Percentiles rank a stretch among this genome's conserved stretches.
These are phyloP conservation scores for Plagodis dolabraria DNA, from an alignment of 2,888 invertebrate genomes.

Conservation along the genomic window DNA sequence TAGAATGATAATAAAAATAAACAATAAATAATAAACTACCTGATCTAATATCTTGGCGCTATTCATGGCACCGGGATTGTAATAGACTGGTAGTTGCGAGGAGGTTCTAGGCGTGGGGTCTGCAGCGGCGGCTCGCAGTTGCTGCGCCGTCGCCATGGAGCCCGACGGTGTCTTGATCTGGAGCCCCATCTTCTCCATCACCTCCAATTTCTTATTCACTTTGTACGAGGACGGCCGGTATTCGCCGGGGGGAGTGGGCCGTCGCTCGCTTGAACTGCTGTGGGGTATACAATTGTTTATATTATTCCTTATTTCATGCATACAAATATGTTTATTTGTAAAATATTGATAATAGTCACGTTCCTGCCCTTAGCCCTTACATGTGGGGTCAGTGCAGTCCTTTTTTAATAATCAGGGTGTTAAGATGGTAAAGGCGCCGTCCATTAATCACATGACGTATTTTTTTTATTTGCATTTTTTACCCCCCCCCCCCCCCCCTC, in stretches of 20 bases:
- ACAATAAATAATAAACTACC: too few species aligned
- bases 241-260: conserved; percentile 59
- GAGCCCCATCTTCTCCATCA: conserved; percentile 83
- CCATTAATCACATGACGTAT: too few species aligned
- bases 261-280: conserved; percentile 52
- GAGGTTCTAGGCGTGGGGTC: conserved; percentile 57
- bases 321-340: too few species aligned
- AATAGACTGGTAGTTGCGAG: conserved; percentile 86
- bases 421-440: too few species aligned
- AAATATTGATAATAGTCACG: too few species aligned
- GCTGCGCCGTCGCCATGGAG: conserved; percentile 83
- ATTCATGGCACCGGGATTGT: conserved; percentile 90
- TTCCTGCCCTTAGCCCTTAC: too few species aligned
- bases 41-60: conserved; percentile 93
- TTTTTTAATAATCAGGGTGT: too few species aligned
- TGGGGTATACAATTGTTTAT: not conserved
- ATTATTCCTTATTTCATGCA: too few species aligned
- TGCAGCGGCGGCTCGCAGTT: conserved; percentile 78
- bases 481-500: too few species aligned
- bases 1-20: too few species aligned
- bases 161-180: conserved; percentile 83
- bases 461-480: too few species aligned
- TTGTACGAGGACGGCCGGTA: conserved; percentile 80
- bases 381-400: too few species aligned
- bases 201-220: conserved; percentile 77